phyloP scores from a whole-genome alignment of 2,797 vertebrate genomes.

The Adelosebastes latens region DNA sequence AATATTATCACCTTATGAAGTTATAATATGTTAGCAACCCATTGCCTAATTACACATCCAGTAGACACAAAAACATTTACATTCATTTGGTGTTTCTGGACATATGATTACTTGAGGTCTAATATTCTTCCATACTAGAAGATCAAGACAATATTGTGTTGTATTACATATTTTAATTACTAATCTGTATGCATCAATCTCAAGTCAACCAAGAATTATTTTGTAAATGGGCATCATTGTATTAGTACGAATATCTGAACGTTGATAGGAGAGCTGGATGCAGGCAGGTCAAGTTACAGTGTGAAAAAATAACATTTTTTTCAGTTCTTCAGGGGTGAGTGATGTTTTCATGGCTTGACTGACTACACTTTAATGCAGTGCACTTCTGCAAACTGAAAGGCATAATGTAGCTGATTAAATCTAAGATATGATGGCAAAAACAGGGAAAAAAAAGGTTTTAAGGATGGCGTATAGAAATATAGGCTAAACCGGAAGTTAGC shows the following conservation, averaged over 20 bases:
- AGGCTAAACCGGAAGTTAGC: background rate
- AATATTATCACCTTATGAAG: conserved; percentile 38
- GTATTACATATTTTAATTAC: background rate
- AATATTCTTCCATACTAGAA: background rate
- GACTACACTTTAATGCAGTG: background rate
- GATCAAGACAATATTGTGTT: background rate
- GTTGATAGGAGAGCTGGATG: background rate
- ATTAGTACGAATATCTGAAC: background rate
- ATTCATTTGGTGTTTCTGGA: conserved; percentile 8
- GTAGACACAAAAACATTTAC: conserved; percentile 1
- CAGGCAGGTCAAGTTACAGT: background rate
- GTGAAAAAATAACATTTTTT: background rate
- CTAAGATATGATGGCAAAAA: background rate
- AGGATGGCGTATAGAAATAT: background rate
- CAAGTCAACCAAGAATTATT: background rate
- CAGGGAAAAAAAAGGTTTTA: background rate
- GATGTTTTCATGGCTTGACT: background rate
- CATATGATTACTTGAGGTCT: background rate
- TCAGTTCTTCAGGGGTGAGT: background rate
- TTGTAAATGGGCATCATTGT: background rate
- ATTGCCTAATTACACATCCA: conserved; percentile 2
- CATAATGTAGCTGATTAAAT: background rate
- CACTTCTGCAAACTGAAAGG: background rate
- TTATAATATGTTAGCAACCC: conserved; percentile 3
- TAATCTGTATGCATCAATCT: background rate